These are phyloP conservation scores for Nothoprocta perdicaria DNA, from an alignment of 2,113 vertebrate genomes.

Conservation along the genomic window DNA sequence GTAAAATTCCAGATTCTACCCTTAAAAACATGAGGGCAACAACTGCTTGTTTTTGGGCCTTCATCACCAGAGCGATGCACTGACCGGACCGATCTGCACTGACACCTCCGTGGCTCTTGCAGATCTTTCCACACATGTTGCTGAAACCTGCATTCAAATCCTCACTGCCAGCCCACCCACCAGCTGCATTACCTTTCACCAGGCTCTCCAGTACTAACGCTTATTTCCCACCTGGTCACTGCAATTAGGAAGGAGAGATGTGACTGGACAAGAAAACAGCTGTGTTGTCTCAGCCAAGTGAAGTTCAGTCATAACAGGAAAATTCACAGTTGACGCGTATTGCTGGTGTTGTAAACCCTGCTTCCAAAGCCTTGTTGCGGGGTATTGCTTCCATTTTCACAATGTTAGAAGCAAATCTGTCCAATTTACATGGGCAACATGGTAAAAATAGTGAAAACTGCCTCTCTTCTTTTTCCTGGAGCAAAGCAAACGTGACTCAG, in stretches of 20 bases:
- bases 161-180: background rate
- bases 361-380: background rate
- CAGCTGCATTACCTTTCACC: background rate
- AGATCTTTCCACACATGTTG: background rate
- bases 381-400: constrained; percentile 29
- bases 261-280: background rate
- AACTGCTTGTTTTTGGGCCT: fast-evolving
- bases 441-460: background rate
- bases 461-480: background rate
- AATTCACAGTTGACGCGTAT: background rate
- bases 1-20: background rate
- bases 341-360: background rate
- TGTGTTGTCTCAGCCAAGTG: background rate
- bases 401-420: constrained; percentile 15
- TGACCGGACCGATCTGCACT: background rate
- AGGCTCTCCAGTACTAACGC: background rate
- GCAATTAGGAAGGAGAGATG: background rate
- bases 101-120: fast-evolving
- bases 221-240: background rate
- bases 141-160: background rate
- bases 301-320: background rate
- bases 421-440: background rate
- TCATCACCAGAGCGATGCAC: background rate
- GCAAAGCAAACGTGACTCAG: background rate
- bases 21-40: background rate